Percentiles rank a stretch among this genome's conserved stretches.
Conservation (phyloP, 2,113 vertebrate species). For the Mugil cephalus region DNA sequence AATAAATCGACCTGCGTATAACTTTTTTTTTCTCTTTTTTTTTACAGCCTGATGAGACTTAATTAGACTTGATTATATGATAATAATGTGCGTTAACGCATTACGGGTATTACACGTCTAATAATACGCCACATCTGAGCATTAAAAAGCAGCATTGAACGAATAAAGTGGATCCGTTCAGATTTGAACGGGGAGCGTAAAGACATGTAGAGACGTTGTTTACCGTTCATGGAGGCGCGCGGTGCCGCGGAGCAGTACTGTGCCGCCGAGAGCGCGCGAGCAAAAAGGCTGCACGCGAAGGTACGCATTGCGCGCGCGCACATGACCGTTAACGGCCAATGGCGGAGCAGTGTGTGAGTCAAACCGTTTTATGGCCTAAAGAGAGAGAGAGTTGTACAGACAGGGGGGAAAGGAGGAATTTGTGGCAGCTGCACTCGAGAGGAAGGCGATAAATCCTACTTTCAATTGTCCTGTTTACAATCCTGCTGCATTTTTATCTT, state of each 20-base stretch:
- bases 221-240: conserved; percentile 58
- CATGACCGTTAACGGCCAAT: conserved; percentile 73
- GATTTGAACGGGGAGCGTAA: too few relatives aligned
- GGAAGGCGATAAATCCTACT: conserved; percentile 18
- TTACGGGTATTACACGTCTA: too few relatives aligned
- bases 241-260: conserved; percentile 38
- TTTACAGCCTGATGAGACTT: too few relatives aligned
- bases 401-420: conserved; percentile 21
- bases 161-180: too few relatives aligned
- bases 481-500: too few relatives aligned
- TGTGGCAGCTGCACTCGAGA: conserved; percentile 51
- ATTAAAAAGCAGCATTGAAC: too few relatives aligned
- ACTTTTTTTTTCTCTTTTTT: too few relatives aligned
- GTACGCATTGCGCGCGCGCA: conserved; percentile 56
- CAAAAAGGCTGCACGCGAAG: conserved; percentile 11
- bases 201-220: conserved; percentile 34
- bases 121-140: too few relatives aligned
- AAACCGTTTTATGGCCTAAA: conserved; percentile 56
- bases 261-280: conserved; percentile 51
- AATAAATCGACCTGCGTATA: too few relatives aligned
- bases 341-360: conserved; percentile 35
- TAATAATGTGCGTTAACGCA: too few relatives aligned
- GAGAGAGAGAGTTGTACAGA: background rate
- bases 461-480: too few relatives aligned
- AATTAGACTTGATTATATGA: too few relatives aligned